phyloP scores from a whole-genome alignment of 2,113 vertebrate species.

The Phalacrocorax brasilianus region DNA sequence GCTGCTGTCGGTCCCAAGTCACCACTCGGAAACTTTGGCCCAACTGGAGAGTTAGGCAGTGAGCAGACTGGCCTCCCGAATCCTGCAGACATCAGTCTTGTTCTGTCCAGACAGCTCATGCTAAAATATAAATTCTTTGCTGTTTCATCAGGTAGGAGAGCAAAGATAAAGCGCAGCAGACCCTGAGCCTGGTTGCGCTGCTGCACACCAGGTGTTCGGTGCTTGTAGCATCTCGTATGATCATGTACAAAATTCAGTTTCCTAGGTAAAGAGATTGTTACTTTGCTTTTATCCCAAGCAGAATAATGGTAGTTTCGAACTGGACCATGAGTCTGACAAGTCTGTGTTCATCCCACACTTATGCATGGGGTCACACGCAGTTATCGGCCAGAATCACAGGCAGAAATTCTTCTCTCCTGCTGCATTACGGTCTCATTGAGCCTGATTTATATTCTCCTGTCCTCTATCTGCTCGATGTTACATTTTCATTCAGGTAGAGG shows the following conservation, averaged over 20 bases:
- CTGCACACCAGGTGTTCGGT: background rate
- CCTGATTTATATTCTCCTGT: background rate
- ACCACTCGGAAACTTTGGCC: background rate
- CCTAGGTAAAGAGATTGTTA: background rate
- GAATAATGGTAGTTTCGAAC: background rate
- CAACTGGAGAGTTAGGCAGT: background rate
- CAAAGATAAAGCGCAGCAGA: background rate
- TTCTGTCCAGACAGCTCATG: background rate
- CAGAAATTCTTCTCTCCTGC: background rate
- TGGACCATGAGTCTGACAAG: background rate
- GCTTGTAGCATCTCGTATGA: background rate
- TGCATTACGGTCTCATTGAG: background rate
- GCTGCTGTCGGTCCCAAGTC: background rate
- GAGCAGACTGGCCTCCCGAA: background rate
- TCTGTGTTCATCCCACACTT: background rate
- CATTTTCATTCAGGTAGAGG: background rate
- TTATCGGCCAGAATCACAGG: background rate
- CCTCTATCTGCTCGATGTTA: constrained; percentile 12
- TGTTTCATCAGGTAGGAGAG: background rate
- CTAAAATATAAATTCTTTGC: background rate
- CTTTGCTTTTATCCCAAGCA: background rate
- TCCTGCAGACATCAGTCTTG: background rate
- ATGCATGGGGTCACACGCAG: background rate
- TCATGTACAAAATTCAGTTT: rapidly evolving
- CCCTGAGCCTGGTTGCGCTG: background rate